Evolutionary conservation across 2,113 vertebrate species (phyloP).

Genomic region (Dermatemys mawii): DNA sequence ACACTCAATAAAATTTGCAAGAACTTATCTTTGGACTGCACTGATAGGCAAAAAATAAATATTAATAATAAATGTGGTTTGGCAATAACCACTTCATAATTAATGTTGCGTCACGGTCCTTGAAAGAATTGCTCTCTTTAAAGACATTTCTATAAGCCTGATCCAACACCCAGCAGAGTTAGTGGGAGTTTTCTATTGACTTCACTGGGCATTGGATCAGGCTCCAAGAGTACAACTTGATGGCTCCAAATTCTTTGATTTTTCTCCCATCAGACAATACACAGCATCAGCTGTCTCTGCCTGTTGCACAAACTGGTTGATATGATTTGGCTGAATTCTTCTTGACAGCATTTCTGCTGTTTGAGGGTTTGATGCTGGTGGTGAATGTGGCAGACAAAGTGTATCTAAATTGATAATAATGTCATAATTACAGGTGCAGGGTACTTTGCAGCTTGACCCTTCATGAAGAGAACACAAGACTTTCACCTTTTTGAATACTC

Average conservation of each 20-base stretch:
- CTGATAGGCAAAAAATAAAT: neutral
- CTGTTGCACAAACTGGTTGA: neutral
- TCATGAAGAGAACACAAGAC: neutral
- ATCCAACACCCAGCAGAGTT: accelerated
- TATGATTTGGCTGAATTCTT: neutral
- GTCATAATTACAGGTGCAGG: neutral
- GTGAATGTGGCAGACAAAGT: neutral
- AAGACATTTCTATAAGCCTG: neutral
- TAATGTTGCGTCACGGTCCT: neutral
- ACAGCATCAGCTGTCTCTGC: neutral
- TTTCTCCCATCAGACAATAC: neutral
- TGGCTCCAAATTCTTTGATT: neutral
- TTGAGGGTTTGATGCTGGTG: neutral
- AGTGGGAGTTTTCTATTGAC: neutral
- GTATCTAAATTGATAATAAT: neutral
- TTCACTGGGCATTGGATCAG: neutral
- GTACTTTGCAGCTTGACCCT: neutral
- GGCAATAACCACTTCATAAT: neutral
- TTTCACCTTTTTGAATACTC: neutral
- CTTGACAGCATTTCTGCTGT: neutral
- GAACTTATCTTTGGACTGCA: neutral
- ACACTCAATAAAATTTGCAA: neutral
- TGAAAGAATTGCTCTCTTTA: neutral
- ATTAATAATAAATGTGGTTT: neutral
- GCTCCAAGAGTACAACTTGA: neutral